Conservation (phyloP, 2,888 invertebrate genomes). For the Drosophila kanekoi region DNA sequence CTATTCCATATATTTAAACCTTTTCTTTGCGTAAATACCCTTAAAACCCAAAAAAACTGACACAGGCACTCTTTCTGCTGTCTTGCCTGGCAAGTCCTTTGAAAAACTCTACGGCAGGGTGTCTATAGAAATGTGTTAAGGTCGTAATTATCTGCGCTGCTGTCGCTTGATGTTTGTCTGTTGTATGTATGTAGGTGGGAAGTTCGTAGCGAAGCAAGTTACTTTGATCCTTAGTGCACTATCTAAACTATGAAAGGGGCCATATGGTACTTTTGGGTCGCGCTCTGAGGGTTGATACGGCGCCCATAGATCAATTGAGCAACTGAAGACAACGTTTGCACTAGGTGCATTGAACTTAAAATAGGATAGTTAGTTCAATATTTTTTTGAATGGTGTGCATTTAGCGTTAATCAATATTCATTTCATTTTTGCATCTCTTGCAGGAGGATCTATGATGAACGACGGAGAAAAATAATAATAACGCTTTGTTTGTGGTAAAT, state of each 20-base stretch:
- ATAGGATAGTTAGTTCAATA: conserved; percentile 10
- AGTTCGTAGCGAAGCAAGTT: conserved; percentile 45
- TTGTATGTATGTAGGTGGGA: conserved; percentile 62
- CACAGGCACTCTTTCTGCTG: background rate
- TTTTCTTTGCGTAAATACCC: background rate
- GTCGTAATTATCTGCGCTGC: conserved; percentile 67
- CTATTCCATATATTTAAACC: background rate
- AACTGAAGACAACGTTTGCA: conserved; percentile 16
- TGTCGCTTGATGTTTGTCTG: conserved; percentile 35
- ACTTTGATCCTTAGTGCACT: conserved; percentile 47
- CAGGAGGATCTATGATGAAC: conserved; percentile 84
- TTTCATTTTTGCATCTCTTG: conserved; percentile 48
- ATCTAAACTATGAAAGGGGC: conserved; percentile 41
- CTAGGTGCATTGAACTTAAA: conserved; percentile 72
- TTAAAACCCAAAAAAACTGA: background rate
- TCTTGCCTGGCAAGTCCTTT: background rate
- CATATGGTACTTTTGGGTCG: conserved; percentile 56
- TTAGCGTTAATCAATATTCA: conserved; percentile 18
- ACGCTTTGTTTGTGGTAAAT: conserved; percentile 84
- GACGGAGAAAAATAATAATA: conserved; percentile 84
- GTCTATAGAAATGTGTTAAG: conserved; percentile 52
- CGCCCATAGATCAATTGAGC: conserved; percentile 22
- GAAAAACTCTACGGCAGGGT: conserved; percentile 1
- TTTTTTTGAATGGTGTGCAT: background rate
- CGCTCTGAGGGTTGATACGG: conserved; percentile 50